These are phyloP conservation scores for Lasioglossum calceatum DNA, from an alignment of 2,888 invertebrate genomes.

Conservation along the genomic window DNA sequence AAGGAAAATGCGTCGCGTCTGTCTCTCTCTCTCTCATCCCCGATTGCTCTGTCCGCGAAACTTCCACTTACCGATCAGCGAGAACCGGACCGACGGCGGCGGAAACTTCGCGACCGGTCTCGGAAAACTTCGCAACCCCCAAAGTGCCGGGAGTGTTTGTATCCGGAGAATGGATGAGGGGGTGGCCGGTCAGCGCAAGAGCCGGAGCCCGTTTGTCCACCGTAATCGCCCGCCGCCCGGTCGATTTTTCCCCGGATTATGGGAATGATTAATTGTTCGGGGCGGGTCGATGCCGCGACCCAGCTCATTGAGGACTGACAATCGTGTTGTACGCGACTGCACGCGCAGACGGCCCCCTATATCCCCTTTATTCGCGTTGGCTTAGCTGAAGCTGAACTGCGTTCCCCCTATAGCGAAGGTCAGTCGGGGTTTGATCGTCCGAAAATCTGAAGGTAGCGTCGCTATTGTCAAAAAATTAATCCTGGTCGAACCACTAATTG, in stretches of 20 bases:
- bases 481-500: not conserved
- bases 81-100: slow-evolving; percentile 10
- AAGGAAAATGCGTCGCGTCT: slow-evolving; percentile 64
- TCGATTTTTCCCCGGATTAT: slow-evolving; percentile 29
- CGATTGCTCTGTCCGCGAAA: not conserved
- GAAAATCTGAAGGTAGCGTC: not conserved
- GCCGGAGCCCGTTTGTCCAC: not conserved
- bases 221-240: slow-evolving; percentile 18
- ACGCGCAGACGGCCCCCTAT: not conserved
- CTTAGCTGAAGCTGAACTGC: not conserved
- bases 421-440: not conserved
- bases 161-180: slow-evolving; percentile 1
- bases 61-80: slow-evolving; percentile 25
- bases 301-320: slow-evolving; percentile 47
- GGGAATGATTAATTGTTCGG: slow-evolving; percentile 45
- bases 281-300: slow-evolving; percentile 28
- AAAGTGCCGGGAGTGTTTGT: not conserved
- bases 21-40: too few species aligned
- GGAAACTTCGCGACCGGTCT: slow-evolving; percentile 33
- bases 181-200: not conserved
- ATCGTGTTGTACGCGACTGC: slow-evolving; percentile 22
- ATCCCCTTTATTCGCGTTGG: not conserved
- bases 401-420: not conserved
- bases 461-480: not conserved
- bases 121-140: not conserved